These are phyloP conservation scores for Polydrusus cervinus DNA, from an alignment of 2,888 invertebrate genomes.

Conservation along the genomic window DNA sequence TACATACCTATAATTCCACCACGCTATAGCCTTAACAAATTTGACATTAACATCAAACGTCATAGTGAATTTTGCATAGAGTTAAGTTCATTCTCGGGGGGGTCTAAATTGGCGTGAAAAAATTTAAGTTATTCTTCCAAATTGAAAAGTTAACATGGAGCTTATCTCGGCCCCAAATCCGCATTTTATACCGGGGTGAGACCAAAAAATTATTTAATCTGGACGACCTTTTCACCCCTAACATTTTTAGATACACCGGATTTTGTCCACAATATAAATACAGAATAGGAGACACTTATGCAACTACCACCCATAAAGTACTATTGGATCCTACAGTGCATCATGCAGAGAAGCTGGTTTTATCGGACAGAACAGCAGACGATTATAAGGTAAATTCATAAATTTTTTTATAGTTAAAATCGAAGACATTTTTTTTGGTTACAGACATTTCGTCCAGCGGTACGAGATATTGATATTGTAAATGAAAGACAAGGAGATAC, in stretches of 20 bases:
- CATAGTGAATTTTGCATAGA: not conserved
- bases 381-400: slow-evolving; percentile 75
- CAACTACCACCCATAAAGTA: slow-evolving; percentile 82
- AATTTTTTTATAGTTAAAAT: too few relatives aligned
- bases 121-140: slow-evolving; percentile 32
- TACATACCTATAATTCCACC: not conserved
- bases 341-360: slow-evolving; percentile 81
- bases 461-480: slow-evolving; percentile 79
- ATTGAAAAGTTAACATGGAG: slow-evolving; percentile 67
- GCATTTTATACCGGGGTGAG: slow-evolving; percentile 84
- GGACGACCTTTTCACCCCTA: not conserved
- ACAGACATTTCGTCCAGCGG: slow-evolving; percentile 77
- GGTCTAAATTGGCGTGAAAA: slow-evolving; percentile 16
- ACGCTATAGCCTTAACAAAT: not conserved
- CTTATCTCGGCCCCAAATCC: slow-evolving; percentile 80
- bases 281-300: slow-evolving; percentile 84
- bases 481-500: slow-evolving; percentile 80
- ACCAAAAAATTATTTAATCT: slow-evolving; percentile 42
- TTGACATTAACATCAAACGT: slow-evolving; percentile 3
- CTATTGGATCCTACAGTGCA: slow-evolving; percentile 82
- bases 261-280: slow-evolving; percentile 85
- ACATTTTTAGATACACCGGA: slow-evolving; percentile 80
- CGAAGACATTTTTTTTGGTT: not conserved
- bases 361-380: slow-evolving; percentile 78
- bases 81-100: slow-evolving; percentile 8